A percentile compares a stretch with the other conserved stretches of the same genome.
phyloP scores from a whole-genome alignment of 1,140 invertebrate genomes.

The Euborellia annulipes region DNA sequence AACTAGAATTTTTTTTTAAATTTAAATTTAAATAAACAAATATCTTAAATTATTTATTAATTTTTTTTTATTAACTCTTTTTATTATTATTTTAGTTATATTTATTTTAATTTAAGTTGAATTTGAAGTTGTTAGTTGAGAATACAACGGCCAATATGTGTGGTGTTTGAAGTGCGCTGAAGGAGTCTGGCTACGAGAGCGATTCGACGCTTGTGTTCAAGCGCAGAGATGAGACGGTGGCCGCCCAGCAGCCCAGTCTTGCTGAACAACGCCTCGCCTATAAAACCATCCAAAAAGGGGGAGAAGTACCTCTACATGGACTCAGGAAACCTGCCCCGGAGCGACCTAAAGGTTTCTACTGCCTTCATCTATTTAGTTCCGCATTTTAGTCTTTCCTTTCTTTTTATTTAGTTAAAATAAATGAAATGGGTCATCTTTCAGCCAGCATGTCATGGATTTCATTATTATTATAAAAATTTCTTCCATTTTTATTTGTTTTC shows the following conservation, averaged over 20 bases:
- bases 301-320: constrained; percentile 77
- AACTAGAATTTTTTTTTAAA: no score
- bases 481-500: constrained; percentile 9
- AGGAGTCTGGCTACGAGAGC: constrained; percentile 79
- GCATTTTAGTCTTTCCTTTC: constrained; percentile 8
- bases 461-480: not conserved
- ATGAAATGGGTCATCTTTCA: constrained; percentile 9
- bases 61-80: no score
- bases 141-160: no score
- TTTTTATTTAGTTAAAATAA: constrained; percentile 5
- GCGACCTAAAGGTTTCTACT: constrained; percentile 59
- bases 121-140: no score
- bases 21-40: no score
- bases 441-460: not conserved
- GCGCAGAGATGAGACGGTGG: constrained; percentile 39
- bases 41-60: no score
- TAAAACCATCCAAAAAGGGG: constrained; percentile 71
- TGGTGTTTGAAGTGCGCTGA: constrained; percentile 46
- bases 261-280: constrained; percentile 67
- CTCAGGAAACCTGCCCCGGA: constrained; percentile 76
- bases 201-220: constrained; percentile 76
- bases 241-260: constrained; percentile 50
- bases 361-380: no score
- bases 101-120: no score
- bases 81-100: no score